Evolutionary conservation across 2,797 vertebrate species (phyloP), one percentile per base, ranked within the genome.

Genomic region (Pipistrellus kuhlii): DNA sequence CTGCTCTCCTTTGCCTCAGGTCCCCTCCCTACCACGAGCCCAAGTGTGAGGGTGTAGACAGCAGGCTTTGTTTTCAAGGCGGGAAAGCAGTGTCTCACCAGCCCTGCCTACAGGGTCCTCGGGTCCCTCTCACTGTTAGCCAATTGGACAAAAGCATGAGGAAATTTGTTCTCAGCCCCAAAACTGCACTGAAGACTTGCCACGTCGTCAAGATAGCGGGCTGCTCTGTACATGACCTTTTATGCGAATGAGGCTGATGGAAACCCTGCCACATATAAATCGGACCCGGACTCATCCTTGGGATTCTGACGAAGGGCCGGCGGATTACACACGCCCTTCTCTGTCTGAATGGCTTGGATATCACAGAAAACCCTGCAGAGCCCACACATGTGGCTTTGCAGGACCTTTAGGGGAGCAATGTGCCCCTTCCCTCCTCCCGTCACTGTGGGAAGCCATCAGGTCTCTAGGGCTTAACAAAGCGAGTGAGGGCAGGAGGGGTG

Each of bases 151-250:
- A 76, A 94, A 59, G 23, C 38, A 78, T 46, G n/a, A 32, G 75
- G 73, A 91, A 32, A n/a, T 55, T 71, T 66, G 8, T 71, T 64
- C 59, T 73, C 55, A 69, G 23, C 66, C 78, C 73, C 68, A 32
- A 59, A 76, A 48, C 27, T 27, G 10, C 38, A 82, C 69, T 73
- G 93, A 88, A 95, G 92, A 69, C 88, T 64, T 80, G 27, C 64
- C 53, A 78, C 6, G 0, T 80, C 30, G 78, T 87, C 71, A 91
- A 44, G 59, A 75, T 64, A 85, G 68, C 46, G 85, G 46, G 88
- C 80, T 30, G 27, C 66, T 95, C 69, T 66, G 69, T n/a, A 77
- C 89, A 75, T 81, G 84, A 77, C 93, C 68, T 95, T 87, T 90
- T 82, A 35, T 48, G 83, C 90, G 18, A 90, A 69, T 6, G 48